Evolutionary conservation across 2,797 vertebrate genomes (phyloP).

Genomic region (Rhinella marina): DNA sequence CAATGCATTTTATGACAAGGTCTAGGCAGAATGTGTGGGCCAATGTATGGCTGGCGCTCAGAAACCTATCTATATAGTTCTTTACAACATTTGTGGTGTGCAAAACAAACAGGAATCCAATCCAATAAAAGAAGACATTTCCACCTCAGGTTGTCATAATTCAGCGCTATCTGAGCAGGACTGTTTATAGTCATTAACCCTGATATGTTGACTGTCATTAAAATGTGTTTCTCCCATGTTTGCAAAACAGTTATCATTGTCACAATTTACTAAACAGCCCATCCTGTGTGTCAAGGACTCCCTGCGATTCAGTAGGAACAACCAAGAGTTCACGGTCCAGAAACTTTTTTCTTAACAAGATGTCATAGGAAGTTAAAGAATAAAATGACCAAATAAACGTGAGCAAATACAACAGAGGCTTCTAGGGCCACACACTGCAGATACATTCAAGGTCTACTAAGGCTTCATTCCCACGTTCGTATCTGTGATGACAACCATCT

Average conservation of each 20-base stretch:
- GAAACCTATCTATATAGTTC: neutral
- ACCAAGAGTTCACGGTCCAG: neutral
- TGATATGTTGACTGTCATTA: neutral
- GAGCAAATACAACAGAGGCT: neutral
- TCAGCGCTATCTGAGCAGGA: neutral
- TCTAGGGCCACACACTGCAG: neutral
- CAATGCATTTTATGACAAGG: no score
- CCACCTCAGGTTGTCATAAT: conserved; percentile 7
- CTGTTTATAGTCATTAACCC: conserved; percentile 32
- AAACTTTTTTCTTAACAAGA: neutral
- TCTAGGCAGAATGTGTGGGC: no score
- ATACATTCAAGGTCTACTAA: neutral
- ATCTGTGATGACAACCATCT: no score
- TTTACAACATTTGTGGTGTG: neutral
- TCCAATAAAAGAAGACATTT: neutral
- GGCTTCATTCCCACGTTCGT: no score
- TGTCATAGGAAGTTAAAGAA: neutral
- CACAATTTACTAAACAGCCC: conserved; percentile 32
- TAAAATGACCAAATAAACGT: neutral
- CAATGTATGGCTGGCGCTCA: no score
- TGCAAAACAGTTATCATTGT: conserved; percentile 34
- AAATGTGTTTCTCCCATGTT: conserved; percentile 16
- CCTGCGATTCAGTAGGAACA: neutral
- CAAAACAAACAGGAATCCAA: conserved; percentile 26
- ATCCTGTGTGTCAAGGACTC: conserved; percentile 11